A percentile compares a stretch with the other conserved stretches of the same genome.
These are phyloP conservation scores for Valencia hispanica DNA, from an alignment of 2,797 vertebrate species.

Conservation along the genomic window DNA sequence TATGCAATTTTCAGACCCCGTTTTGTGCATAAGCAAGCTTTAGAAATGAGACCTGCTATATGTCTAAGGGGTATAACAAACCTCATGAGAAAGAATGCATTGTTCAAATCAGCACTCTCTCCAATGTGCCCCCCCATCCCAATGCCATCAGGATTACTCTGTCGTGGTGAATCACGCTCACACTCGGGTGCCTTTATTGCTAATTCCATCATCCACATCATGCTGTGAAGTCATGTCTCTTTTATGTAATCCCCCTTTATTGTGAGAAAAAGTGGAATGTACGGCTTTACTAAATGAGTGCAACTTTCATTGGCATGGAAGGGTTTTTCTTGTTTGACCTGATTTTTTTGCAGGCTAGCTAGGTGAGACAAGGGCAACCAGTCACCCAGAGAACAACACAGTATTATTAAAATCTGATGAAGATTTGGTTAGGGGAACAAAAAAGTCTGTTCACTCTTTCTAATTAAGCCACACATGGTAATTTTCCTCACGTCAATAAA, in stretches of 20 bases:
- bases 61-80: slow-evolving; percentile 26
- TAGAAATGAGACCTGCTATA: too few species aligned
- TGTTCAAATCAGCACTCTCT: background rate
- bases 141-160: slow-evolving; percentile 13
- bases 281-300: background rate
- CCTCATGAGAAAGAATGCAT: background rate
- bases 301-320: slow-evolving; percentile 12
- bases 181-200: slow-evolving; percentile 1
- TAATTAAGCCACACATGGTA: slow-evolving; percentile 45
- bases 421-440: slow-evolving; percentile 9
- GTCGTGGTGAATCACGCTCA: slow-evolving; percentile 18
- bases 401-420: slow-evolving; percentile 11
- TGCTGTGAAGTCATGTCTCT: slow-evolving; percentile 20
- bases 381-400: background rate
- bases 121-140: background rate
- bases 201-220: slow-evolving; percentile 23
- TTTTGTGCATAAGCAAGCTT: too few species aligned
- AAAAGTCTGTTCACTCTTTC: slow-evolving; percentile 34
- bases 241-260: slow-evolving; percentile 14
- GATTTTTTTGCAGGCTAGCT: slow-evolving; percentile 38
- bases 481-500: slow-evolving; percentile 50
- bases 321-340: slow-evolving; percentile 18
- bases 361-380: background rate
- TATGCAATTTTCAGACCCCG: too few species aligned
- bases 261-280: slow-evolving; percentile 9